A percentile compares a stretch with the other conserved stretches of the same genome.
Conservation (phyloP, 2,113 vertebrate genomes). For the Nymphicus hollandicus region DNA sequence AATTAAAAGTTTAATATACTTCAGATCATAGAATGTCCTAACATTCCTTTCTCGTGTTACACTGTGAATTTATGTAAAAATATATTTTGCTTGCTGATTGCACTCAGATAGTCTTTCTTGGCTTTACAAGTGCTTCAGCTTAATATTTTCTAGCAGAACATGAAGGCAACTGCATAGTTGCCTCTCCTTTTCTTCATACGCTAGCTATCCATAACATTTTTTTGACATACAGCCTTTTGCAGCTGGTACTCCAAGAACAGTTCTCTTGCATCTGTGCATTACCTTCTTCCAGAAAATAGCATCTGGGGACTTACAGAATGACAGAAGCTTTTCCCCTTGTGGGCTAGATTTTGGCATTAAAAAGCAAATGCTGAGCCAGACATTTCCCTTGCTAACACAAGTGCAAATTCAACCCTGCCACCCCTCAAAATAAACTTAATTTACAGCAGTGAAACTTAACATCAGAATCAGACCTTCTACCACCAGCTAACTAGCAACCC, state of each 20-base stretch:
- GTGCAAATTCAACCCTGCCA: background rate
- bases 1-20: background rate
- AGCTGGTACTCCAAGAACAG: background rate
- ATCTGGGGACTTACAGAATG: background rate
- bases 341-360: background rate
- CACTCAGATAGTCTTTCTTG: background rate
- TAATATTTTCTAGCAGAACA: background rate
- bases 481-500: background rate
- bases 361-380: background rate
- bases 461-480: background rate
- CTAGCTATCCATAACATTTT: background rate
- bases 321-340: background rate
- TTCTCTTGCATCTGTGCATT: background rate
- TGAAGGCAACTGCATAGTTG: background rate
- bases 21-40: background rate
- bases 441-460: background rate
- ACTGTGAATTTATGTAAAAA: background rate
- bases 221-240: background rate
- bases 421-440: background rate
- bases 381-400: background rate
- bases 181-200: background rate
- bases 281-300: background rate
- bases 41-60: background rate
- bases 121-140: background rate
- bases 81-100: background rate